These are phyloP conservation scores for Lasioglossum baleicum DNA, from an alignment of 1,140 invertebrate genomes.

Conservation along the genomic window DNA sequence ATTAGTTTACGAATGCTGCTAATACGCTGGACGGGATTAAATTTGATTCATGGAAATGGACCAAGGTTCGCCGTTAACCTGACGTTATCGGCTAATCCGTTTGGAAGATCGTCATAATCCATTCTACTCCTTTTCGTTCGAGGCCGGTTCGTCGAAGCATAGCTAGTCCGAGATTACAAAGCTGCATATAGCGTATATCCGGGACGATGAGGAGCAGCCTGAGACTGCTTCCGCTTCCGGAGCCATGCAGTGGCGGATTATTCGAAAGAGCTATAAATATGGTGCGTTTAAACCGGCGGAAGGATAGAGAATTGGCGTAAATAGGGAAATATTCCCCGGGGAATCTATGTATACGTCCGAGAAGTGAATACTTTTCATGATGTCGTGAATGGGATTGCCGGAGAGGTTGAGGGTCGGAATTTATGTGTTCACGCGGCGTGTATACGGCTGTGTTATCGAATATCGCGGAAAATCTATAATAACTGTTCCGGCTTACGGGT, in stretches of 20 bases:
- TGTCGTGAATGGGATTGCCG: conserved; percentile 15
- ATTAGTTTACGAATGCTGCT: no score
- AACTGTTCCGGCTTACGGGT: not conserved
- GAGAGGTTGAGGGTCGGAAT: conserved; percentile 6
- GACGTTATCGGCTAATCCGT: no score
- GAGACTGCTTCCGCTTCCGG: no score
- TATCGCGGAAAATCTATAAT: conserved; percentile 24
- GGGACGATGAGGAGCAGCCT: no score
- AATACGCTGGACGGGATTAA: no score
- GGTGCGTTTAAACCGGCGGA: conserved; percentile 42
- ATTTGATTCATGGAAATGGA: no score
- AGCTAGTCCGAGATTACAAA: conserved; percentile 54
- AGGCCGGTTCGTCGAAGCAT: conserved; percentile 47
- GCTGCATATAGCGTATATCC: not conserved
- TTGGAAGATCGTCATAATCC: no score
- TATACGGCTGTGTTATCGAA: conserved; percentile 10
- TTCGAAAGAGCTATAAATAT: conserved; percentile 52
- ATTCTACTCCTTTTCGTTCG: no score
- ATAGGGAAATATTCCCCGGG: conserved; percentile 48
- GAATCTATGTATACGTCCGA: conserved; percentile 9
- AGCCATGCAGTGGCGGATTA: conserved; percentile 52
- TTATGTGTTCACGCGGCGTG: conserved; percentile 7
- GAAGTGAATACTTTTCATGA: conserved; percentile 30
- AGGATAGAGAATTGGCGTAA: conserved; percentile 30
- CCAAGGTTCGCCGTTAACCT: no score